A percentile compares a stretch with the other conserved stretches of the same genome.
These are phyloP conservation scores for Uloborus plumipes DNA, from an alignment of 2,888 invertebrate genomes.

Conservation along the genomic window DNA sequence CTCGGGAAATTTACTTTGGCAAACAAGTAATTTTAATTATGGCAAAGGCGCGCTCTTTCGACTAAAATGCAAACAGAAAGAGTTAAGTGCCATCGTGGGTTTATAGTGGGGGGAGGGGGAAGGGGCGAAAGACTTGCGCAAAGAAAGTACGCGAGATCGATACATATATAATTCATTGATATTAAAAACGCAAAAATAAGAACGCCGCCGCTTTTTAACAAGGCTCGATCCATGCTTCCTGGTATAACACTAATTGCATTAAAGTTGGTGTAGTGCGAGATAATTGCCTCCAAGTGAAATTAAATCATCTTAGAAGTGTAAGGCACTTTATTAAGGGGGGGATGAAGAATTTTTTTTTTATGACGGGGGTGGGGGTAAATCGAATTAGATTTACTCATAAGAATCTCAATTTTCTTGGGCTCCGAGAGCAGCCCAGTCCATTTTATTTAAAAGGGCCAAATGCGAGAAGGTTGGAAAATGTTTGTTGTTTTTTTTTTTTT, in stretches of 20 bases:
- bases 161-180: slow-evolving; percentile 64
- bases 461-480: no score
- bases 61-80: slow-evolving; percentile 63
- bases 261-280: slow-evolving; percentile 61
- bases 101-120: slow-evolving; percentile 7
- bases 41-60: slow-evolving; percentile 37
- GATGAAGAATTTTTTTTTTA: slow-evolving; percentile 11
- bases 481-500: no score
- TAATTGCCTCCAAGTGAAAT: slow-evolving; percentile 62
- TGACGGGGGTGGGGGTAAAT: slow-evolving; percentile 17
- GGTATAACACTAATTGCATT: slow-evolving; percentile 61
- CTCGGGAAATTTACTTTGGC: slow-evolving; percentile 64
- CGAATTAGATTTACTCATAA: slow-evolving; percentile 59
- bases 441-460: no score
- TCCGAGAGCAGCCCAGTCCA: no score
- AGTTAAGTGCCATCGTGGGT: slow-evolving; percentile 62
- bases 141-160: slow-evolving; percentile 33
- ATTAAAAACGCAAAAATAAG: slow-evolving; percentile 63
- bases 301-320: slow-evolving; percentile 57
- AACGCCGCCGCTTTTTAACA: slow-evolving; percentile 60
- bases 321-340: slow-evolving; percentile 57
- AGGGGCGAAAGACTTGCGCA: slow-evolving; percentile 5
- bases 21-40: slow-evolving; percentile 65
- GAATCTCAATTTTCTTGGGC: slow-evolving; percentile 10
- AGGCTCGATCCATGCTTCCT: slow-evolving; percentile 44